Base-by-base conservation (phyloP, 1,140 invertebrate genomes). In the Glossosoma conforme region DNA sequence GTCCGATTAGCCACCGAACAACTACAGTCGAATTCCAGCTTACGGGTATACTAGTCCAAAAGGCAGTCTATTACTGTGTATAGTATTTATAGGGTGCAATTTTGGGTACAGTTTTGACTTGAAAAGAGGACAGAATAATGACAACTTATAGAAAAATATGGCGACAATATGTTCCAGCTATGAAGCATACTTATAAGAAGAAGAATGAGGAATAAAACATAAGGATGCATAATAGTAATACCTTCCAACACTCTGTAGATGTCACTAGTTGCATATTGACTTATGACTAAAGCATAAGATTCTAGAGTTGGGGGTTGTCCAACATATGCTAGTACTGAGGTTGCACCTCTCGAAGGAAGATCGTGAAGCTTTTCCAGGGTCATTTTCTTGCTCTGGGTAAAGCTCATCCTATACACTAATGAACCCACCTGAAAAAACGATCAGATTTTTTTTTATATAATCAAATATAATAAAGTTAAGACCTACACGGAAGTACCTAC, bases 361-460 rank as follows among this genome's bases (percentile, higher is more conserved):
- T 28, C 11, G 22, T 53, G 41, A 33, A 58, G 33, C 38, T 45
- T n/a, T n/a, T n/a, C n/a, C n/a, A n/a, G n/a, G n/a, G n/a, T n/a
- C n/a, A n/a, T n/a, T n/a, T n/a, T n/a, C n/a, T n/a, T n/a, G n/a
- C n/a, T n/a, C n/a, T n/a, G n/a, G n/a, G n/a, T n/a, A n/a, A n/a
- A n/a, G n/a, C n/a, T n/a, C n/a, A n/a, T n/a, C n/a, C n/a, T n/a
- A n/a, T n/a, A n/a, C n/a, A n/a, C n/a, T n/a, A n/a, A n/a, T n/a
- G n/a, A n/a, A n/a, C n/a, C n/a, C n/a, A n/a, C n/a, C n/a, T n/a
- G n/a, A n/a, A n/a, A n/a, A n/a, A n/a, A n/a, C n/a, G n/a, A n/a
- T n/a, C n/a, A n/a, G n/a, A n/a, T n/a, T n/a, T n/a, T n/a, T n/a
- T n/a, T n/a, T n/a, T n/a, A n/a, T n/a, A n/a, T n/a, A n/a, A n/a